Base-by-base conservation (phyloP, 2,797 vertebrate species). In the Arctocebus calabarensis region DNA sequence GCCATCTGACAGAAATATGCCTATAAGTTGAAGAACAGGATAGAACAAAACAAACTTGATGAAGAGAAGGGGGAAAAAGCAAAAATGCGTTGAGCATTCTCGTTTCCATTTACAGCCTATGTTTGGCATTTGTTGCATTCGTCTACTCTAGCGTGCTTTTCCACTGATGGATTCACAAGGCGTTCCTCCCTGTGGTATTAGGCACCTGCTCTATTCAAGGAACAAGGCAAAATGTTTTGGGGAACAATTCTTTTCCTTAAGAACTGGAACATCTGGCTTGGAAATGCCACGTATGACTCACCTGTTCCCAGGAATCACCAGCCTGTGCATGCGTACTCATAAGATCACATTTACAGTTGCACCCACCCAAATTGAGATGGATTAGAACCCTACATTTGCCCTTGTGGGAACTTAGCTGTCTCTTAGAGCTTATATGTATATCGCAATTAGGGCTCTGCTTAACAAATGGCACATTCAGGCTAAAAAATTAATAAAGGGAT, bases 401-500 rank as follows among this genome's bases (percentile, higher is more conserved):
- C n/a, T 34, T 10, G 1, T 62, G 59, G 32, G 34, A 59, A 68
- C 27, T 52, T 94, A 79, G 32, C 8, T 84, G 7, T 81, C 34
- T 84, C 52, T 84, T 66, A n/a, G 68, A 37, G 57, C n/a, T 81
- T 40, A 14, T 32, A 0, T 43, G 29, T 59, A 0, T 43, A 37
- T 64, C 13, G 10, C 40, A 90, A n/a, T 68, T 92, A 71, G 73
- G 19, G 19, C 40, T 10, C 43, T 19, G 27, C 25, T 23, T 77
- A 23, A 68, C 20, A 68, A 11, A 78, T 64, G 61, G 25, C 3
- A 52, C 22, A 79, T 37, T 66, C 14, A 40, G 59, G 57, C 40
- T 84, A 13, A 84, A 95, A 87, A 68, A 55, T 61, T 84, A 91
- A 45, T 83, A 68, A 84, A 59, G n/a, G 13, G 19, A 45, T 34